Percentiles rank a stretch among this genome's conserved stretches.
Evolutionary conservation across 2,888 invertebrate genomes (phyloP).

Genomic region (Polia nebulosa): DNA sequence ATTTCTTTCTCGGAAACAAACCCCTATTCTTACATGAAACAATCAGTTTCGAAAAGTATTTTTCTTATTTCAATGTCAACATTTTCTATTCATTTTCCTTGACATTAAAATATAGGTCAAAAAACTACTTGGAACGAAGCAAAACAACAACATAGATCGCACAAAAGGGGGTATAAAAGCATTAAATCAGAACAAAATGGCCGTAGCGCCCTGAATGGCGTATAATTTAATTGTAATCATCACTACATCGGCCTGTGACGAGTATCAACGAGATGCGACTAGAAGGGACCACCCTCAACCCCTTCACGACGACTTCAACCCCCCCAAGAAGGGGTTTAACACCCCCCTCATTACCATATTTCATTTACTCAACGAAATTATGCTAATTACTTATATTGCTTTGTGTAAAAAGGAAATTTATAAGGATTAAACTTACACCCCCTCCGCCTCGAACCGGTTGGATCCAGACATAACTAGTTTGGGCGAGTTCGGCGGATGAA

Average conservation of each 20-base stretch:
- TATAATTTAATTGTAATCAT: constrained; percentile 91
- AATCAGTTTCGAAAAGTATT: background rate
- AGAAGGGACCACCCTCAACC: constrained; percentile 81
- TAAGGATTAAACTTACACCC: constrained; percentile 90
- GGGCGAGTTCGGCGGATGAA: constrained; percentile 82
- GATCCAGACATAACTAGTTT: constrained; percentile 81
- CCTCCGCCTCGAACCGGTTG: constrained; percentile 74
- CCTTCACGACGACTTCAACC: constrained; percentile 74
- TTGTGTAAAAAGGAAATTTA: constrained; percentile 92
- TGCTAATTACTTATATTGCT: constrained; percentile 92
- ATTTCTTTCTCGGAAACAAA: background rate
- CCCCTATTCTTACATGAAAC: background rate
- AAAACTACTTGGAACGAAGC: constrained; percentile 49
- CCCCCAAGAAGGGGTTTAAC: constrained; percentile 84
- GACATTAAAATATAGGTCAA: constrained; percentile 58
- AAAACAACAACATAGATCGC: constrained; percentile 63
- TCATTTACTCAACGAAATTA: constrained; percentile 92
- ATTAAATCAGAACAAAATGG: constrained; percentile 88
- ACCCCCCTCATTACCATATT: constrained; percentile 91
- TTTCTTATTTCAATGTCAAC: background rate
- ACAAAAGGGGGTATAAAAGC: constrained; percentile 71
- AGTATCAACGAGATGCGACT: constrained; percentile 90
- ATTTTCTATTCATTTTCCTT: constrained; percentile 21
- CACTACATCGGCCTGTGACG: constrained; percentile 89
- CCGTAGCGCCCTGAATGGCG: constrained; percentile 80